A percentile compares a stretch with the other conserved stretches of the same genome.
phyloP scores from a whole-genome alignment of 2,113 vertebrate species.

The Agelaius tricolor region DNA sequence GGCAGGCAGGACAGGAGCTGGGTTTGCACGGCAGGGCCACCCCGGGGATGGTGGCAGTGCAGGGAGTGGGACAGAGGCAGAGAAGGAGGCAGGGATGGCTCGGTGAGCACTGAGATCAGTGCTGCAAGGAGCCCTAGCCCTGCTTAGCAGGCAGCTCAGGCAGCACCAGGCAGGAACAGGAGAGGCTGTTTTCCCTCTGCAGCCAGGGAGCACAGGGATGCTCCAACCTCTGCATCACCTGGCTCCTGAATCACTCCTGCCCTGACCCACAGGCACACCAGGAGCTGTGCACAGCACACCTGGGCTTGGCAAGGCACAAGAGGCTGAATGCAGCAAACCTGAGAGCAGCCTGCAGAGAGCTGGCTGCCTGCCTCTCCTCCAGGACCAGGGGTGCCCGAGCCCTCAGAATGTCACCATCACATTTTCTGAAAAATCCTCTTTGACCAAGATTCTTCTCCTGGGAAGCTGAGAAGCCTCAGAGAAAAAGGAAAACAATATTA shows the following conservation, averaged over 20 bases:
- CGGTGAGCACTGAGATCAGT: accelerated
- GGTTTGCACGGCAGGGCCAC: neutral
- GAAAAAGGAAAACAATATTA: too few relatives aligned
- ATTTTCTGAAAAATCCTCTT: too few relatives aligned
- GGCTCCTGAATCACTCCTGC: neutral
- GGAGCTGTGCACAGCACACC: neutral
- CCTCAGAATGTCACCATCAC: neutral
- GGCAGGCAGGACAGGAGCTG: neutral
- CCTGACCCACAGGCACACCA: neutral
- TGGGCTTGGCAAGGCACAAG: neutral
- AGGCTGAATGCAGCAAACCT: neutral
- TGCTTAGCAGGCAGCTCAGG: constrained; percentile 41
- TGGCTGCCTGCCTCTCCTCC: neutral
- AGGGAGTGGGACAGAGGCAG: neutral
- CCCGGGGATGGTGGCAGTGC: accelerated
- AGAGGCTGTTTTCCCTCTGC: neutral
- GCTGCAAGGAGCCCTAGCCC: neutral
- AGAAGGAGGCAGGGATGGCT: neutral
- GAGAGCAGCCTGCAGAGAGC: neutral
- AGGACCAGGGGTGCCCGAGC: neutral
- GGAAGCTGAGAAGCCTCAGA: too few relatives aligned
- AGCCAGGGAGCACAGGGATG: neutral
- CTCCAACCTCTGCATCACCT: neutral
- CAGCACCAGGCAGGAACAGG: neutral
- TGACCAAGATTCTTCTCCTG: too few relatives aligned